Evolutionary conservation across 2,113 vertebrate genomes (phyloP).

Genomic region (Rhinoptilus africanus): DNA sequence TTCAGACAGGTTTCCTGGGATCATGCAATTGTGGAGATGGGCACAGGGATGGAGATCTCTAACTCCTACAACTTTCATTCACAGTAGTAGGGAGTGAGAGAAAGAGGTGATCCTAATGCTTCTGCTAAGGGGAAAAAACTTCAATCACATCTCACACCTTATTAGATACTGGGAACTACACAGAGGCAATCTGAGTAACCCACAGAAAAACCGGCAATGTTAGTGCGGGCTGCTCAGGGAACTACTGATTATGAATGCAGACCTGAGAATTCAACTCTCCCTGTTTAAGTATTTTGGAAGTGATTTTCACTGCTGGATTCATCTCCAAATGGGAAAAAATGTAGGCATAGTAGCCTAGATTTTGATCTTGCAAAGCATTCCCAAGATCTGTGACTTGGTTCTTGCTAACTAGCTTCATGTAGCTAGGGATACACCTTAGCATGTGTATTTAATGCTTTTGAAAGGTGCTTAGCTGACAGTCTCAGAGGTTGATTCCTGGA

Average conservation of each 20-base stretch:
- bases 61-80: background rate
- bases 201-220: background rate
- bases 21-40: background rate
- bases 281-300: background rate
- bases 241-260: background rate
- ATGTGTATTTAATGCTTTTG: background rate
- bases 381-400: background rate
- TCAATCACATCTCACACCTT: background rate
- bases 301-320: background rate
- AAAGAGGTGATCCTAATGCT: background rate
- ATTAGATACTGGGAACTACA: background rate
- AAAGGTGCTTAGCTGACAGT: constrained; percentile 7
- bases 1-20: background rate
- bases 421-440: background rate
- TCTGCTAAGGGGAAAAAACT: background rate
- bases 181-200: background rate
- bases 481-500: background rate
- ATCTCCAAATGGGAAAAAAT: background rate
- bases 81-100: background rate
- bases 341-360: background rate
- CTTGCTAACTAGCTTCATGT: background rate
- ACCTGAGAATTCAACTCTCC: background rate
- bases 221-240: background rate
- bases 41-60: background rate
- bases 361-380: constrained; percentile 9